Evolutionary conservation across 2,113 vertebrate species (phyloP).

Genomic region (Loxodonta africana): DNA sequence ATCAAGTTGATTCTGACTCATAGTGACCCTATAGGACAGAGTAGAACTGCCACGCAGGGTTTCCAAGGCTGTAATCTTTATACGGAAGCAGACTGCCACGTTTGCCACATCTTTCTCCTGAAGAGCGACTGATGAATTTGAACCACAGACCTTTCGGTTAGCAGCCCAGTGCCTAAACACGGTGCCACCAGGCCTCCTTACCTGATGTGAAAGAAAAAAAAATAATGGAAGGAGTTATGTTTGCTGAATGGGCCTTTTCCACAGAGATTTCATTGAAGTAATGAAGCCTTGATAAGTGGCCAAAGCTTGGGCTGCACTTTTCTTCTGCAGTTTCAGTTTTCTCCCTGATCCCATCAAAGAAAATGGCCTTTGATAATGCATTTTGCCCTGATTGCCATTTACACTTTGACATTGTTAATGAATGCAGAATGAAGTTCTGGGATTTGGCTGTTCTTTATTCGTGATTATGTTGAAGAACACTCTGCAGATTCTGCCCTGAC

Average conservation of each 20-base stretch:
- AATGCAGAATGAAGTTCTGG: conserved; percentile 64
- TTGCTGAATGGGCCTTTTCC: conserved; percentile 76
- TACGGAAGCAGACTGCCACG: too few relatives aligned
- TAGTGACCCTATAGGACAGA: too few relatives aligned
- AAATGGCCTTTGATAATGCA: conserved; percentile 35
- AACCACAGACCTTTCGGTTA: too few relatives aligned
- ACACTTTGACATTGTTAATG: conserved; percentile 7
- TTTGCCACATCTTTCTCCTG: too few relatives aligned
- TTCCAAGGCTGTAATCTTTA: too few relatives aligned
- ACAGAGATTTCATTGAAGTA: conserved; percentile 64
- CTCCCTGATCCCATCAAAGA: background rate
- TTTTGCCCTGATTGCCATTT: conserved; percentile 41
- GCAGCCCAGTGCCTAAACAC: too few relatives aligned
- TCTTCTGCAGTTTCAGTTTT: conserved; percentile 4
- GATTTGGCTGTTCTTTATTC: conserved; percentile 62
- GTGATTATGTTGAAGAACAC: conserved; percentile 69
- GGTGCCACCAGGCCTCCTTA: background rate
- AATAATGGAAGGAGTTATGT: conserved; percentile 33
- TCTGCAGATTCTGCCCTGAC: conserved; percentile 78
- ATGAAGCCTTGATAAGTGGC: conserved; percentile 77
- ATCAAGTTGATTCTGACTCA: too few relatives aligned
- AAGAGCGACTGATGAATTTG: too few relatives aligned
- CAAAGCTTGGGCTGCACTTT: conserved; percentile 57
- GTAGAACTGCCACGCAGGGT: too few relatives aligned
- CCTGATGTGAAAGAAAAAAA: conserved; percentile 67